Evolutionary conservation across 2,888 invertebrate species (phyloP), one percentile per base, ranked within the genome.

Genomic region (Apamea monoglypha): DNA sequence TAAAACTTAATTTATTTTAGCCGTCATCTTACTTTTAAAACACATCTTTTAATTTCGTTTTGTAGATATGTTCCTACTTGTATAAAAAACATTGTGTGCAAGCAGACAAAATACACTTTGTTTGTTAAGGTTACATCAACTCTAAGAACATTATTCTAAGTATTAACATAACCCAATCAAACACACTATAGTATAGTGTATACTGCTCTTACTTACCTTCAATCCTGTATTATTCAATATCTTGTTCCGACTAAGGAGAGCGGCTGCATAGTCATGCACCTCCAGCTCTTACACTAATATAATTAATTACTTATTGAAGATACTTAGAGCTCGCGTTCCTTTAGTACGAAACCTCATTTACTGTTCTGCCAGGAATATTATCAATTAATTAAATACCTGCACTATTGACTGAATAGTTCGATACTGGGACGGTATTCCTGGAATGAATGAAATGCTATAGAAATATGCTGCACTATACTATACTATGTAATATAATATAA

Each of bases 301-400:
- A 71, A 86, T 86, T 86, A 71, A 77, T 74, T 86, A 82, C 56
- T 71, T 74, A 77, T 82, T 67, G 29, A 68, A 86, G 67, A 36
- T 68, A 77, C 70, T 50, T 40, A 61, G 36, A 78, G 47, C 83
- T 74, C 32, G 71, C 59, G 63, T 78, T 78, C 44, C 74, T 71
- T 50, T 67, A 50, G 25, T 67, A 36, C 2, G 5, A 6, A 18
- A 32, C 29, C 53, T 53, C 25, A 68, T 77, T 67, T 21, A 74
- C 56, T 36, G 71, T 74, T 63, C 56, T 66, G 69, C 44, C 18
- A 69, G 16, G 61, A 82, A 73, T 67, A 56, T 68, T 50, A 53
- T 81, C 3, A 77, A 78, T 67, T 70, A 36, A 70, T 78, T 70
- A 59, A 66, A 77, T 83, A 77, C 63, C 32, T 25, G 47, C 32